Evolutionary conservation across 2,113 vertebrate species (phyloP), one percentile per base, ranked within the genome.

Genomic region (Xerus inauris): DNA sequence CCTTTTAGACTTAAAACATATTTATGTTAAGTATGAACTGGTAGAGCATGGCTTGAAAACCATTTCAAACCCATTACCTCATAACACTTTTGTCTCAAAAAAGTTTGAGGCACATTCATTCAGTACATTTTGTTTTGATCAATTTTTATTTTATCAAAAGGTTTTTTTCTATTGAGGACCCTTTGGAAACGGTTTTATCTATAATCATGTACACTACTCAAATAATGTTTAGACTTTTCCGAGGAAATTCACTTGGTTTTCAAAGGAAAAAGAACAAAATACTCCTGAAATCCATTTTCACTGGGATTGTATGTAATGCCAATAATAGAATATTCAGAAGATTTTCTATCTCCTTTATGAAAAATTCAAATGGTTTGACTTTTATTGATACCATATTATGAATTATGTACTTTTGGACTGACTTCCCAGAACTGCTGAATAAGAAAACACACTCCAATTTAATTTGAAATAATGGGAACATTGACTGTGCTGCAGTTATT

Each of bases 361-460:
- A 96, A 93, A 94, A 47, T 88, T 91, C 77, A 95, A 89, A 81
- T 88, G 40, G 24, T 35, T 93, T 94, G 72, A 26, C 9, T 91
- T 88, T 65, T 45, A 59, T 85, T 47, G 64, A 71, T 94, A 57
- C 77, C 38, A 40, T 72, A 57, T 94, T 86, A 76, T 28, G 22
- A 94, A 91, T 80, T 57, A 57, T 19, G 0, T 93, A 40, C 72
- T 83, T 95, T 85, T 75, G 83, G 69, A 71, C 3, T 82, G 89
- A 95, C 77, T 88, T 73, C 73, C n/a, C 28, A 40, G 54, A 92
- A 80, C 59, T 45, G 83, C 91, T 91, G 65, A 87, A 64, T 49
- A 40, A 96, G 73, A 40, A 94, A 47, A 82, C 45, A 89, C 42
- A 30, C 12, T 57, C n/a, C 17, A 93, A 4, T 88, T 95, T 85